A percentile compares a stretch with the other conserved stretches of the same genome.
phyloP scores from a whole-genome alignment of 2,113 vertebrate species.

The Notothenia coriiceps region DNA sequence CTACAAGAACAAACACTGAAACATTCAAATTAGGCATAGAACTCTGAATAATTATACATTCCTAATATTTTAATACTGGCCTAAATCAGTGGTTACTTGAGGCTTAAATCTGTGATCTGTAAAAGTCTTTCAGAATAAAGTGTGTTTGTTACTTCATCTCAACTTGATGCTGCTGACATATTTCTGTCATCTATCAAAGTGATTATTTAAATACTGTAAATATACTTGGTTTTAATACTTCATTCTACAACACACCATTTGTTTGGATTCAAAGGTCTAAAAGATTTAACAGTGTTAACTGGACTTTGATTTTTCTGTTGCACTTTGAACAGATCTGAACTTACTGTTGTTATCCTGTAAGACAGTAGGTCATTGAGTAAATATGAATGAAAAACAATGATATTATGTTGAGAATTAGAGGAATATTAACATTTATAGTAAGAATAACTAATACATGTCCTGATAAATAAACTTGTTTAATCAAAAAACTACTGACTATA shows the following conservation, averaged over 20 bases:
- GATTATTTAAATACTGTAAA: not conserved
- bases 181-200: not conserved
- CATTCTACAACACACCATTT: not conserved
- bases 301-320: not conserved
- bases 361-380: not conserved
- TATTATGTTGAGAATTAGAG: no score
- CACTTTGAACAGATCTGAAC: not conserved
- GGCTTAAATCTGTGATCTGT: not conserved
- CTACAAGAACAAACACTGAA: no score
- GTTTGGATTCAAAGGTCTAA: not conserved
- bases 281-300: not conserved
- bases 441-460: not conserved
- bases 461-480: not conserved
- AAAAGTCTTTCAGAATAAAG: not conserved
- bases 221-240: not conserved
- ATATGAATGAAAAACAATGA: not conserved
- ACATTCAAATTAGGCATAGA: no score
- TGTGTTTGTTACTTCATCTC: not conserved
- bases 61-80: no score
- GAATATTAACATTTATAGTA: not conserved
- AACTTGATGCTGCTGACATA: not conserved
- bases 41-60: no score
- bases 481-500: not conserved
- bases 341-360: not conserved
- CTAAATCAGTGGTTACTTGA: not conserved